These are phyloP conservation scores for Drosophila pallidifrons DNA, from an alignment of 1,140 invertebrate genomes.

Conservation along the genomic window DNA sequence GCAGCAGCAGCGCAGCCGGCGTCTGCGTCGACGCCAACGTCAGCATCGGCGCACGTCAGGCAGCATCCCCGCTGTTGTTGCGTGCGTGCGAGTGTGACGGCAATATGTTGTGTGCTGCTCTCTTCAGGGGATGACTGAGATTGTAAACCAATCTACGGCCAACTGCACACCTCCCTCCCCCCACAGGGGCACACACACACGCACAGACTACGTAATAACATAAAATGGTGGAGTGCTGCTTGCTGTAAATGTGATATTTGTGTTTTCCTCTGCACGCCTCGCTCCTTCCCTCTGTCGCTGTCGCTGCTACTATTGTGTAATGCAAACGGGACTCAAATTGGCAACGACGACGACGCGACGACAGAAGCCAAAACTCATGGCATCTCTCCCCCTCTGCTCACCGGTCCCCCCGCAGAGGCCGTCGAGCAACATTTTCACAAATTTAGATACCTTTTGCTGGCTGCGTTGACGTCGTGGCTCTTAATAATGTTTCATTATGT, in stretches of 20 bases:
- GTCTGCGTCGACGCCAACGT: not conserved
- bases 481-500: conserved; percentile 85
- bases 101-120: conserved; percentile 35
- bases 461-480: conserved; percentile 84
- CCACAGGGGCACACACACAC: conserved; percentile 4
- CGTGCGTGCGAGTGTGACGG: conserved; percentile 32
- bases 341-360: conserved; percentile 49
- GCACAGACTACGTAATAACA: conserved; percentile 48
- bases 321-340: conserved; percentile 60
- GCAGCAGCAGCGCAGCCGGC: conserved; percentile 13
- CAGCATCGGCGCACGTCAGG: conserved; percentile 26
- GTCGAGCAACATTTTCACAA: conserved; percentile 72
- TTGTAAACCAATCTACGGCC: conserved; percentile 78
- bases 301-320: conserved; percentile 46
- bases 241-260: conserved; percentile 81
- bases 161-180: conserved; percentile 27
- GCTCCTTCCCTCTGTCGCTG: not conserved
- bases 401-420: not conserved
- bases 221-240: conserved; percentile 79
- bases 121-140: conserved; percentile 68
- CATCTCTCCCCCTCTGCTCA: not conserved
- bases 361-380: conserved; percentile 74
- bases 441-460: conserved; percentile 83
- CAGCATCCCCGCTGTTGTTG: conserved; percentile 18
- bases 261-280: conserved; percentile 51